A percentile compares a stretch with the other conserved stretches of the same genome.
Conservation (phyloP, 2,888 invertebrate species). For the Brassicogethes aeneus region DNA sequence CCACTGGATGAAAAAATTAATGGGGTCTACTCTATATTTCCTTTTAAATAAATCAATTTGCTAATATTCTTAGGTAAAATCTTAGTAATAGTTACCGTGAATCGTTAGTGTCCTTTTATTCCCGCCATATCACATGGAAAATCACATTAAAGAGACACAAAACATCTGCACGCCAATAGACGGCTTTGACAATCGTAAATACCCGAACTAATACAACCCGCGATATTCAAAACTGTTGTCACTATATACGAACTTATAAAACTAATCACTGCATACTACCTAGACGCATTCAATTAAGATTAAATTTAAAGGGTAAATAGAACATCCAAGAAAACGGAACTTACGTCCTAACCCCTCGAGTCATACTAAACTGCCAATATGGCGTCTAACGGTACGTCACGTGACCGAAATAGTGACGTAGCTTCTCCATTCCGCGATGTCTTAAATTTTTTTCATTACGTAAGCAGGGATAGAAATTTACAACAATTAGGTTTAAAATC, state of each 20-base stretch:
- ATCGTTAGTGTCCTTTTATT: slow-evolving; percentile 24
- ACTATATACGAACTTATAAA: slow-evolving; percentile 3
- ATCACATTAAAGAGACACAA: slow-evolving; percentile 34
- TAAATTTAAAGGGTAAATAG: slow-evolving; percentile 5
- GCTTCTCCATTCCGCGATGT: slow-evolving; percentile 36
- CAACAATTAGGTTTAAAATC: slow-evolving; percentile 19
- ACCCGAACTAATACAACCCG: slow-evolving; percentile 37
- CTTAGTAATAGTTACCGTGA: slow-evolving; percentile 27
- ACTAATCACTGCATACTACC: slow-evolving; percentile 13
- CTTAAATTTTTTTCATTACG: slow-evolving; percentile 39
- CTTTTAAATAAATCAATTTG: too few relatives aligned
- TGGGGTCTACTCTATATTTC: slow-evolving; percentile 1
- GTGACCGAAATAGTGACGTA: slow-evolving; percentile 47
- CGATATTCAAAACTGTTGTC: slow-evolving; percentile 37
- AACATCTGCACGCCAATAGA: slow-evolving; percentile 42
- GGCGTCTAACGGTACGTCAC: slow-evolving; percentile 50
- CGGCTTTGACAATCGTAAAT: slow-evolving; percentile 40
- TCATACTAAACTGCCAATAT: slow-evolving; percentile 49
- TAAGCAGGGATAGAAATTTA: slow-evolving; percentile 32
- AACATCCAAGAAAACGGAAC: slow-evolving; percentile 12
- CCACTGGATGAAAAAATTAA: slow-evolving; percentile 20
- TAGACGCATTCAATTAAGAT: background rate
- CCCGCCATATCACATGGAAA: slow-evolving; percentile 32
- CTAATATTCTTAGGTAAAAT: too few relatives aligned
- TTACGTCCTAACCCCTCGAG: slow-evolving; percentile 44